Evolutionary conservation across 2,888 invertebrate species (phyloP).

Genomic region (Drosophila falleni): DNA sequence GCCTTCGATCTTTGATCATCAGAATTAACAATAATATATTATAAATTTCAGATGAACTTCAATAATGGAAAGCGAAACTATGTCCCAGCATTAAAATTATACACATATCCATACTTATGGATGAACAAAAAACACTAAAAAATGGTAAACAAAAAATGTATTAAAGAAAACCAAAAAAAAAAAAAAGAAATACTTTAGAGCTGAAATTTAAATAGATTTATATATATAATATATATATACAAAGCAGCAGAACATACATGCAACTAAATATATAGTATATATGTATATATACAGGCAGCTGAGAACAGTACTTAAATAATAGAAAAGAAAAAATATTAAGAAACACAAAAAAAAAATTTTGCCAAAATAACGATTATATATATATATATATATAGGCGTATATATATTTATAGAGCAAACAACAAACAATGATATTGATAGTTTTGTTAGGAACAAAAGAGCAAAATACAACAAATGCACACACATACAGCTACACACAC

Average conservation of each 20-base stretch:
- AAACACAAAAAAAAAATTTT: conserved; percentile 38
- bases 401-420: conserved; percentile 69
- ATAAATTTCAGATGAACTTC: conserved; percentile 67
- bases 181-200: conserved; percentile 73
- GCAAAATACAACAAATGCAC: conserved; percentile 49
- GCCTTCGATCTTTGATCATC: background rate
- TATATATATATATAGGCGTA: conserved; percentile 37
- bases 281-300: conserved; percentile 63
- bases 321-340: conserved; percentile 37
- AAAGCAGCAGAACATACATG: conserved; percentile 53
- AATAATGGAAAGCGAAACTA: conserved; percentile 36
- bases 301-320: conserved; percentile 56
- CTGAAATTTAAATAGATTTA: conserved; percentile 74
- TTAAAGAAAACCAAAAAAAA: conserved; percentile 54
- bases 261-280: conserved; percentile 42
- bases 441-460: conserved; percentile 68
- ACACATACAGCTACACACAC: conserved; percentile 43
- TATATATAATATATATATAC: conserved; percentile 54
- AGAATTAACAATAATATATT: conserved; percentile 25
- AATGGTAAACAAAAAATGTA: conserved; percentile 67
- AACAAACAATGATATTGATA: conserved; percentile 75
- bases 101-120: conserved; percentile 46
- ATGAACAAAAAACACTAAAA: conserved; percentile 45
- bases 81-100: conserved; percentile 43
- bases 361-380: conserved; percentile 60